These are phyloP conservation scores for Chanos chanos DNA, from an alignment of 2,797 vertebrate genomes.

Conservation along the genomic window DNA sequence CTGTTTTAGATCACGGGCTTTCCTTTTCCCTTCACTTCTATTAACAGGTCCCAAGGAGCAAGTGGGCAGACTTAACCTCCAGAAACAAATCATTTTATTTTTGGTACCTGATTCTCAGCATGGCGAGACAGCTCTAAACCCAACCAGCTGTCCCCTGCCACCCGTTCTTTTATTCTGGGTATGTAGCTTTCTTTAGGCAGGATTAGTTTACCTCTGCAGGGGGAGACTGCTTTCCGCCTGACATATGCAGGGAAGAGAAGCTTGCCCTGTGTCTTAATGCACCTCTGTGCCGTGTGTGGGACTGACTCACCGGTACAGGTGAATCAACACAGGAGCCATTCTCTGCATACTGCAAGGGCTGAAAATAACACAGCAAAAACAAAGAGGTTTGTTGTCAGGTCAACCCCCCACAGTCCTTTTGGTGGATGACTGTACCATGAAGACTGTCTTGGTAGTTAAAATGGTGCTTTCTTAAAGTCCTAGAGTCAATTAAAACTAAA, in stretches of 20 bases:
- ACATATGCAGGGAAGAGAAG: no score
- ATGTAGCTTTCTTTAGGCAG: constrained; percentile 43
- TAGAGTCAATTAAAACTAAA: no score
- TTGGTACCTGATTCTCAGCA: constrained; percentile 43
- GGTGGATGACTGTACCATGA: no score
- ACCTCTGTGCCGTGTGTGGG: no score
- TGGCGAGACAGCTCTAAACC: constrained; percentile 44
- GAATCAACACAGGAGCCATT: constrained; percentile 23
- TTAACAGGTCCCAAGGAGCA: constrained; percentile 39
- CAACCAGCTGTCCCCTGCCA: constrained; percentile 43
- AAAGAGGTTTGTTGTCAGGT: constrained; percentile 25
- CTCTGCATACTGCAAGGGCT: background rate
- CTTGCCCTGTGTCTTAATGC: no score
- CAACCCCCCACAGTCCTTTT: background rate
- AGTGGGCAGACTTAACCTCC: constrained; percentile 47
- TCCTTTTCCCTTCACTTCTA: constrained; percentile 28
- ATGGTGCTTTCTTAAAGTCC: no score
- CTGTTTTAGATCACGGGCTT: constrained; percentile 32
- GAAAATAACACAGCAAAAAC: constrained; percentile 3
- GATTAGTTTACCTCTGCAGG: constrained; percentile 47
- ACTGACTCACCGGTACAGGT: constrained; percentile 22
- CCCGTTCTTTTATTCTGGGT: constrained; percentile 46
- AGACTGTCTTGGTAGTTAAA: no score
- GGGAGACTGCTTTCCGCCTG: constrained; percentile 21
- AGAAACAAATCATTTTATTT: constrained; percentile 58